Evolutionary conservation across 2,888 invertebrate genomes (phyloP).

Genomic region (Litoditis marina): DNA sequence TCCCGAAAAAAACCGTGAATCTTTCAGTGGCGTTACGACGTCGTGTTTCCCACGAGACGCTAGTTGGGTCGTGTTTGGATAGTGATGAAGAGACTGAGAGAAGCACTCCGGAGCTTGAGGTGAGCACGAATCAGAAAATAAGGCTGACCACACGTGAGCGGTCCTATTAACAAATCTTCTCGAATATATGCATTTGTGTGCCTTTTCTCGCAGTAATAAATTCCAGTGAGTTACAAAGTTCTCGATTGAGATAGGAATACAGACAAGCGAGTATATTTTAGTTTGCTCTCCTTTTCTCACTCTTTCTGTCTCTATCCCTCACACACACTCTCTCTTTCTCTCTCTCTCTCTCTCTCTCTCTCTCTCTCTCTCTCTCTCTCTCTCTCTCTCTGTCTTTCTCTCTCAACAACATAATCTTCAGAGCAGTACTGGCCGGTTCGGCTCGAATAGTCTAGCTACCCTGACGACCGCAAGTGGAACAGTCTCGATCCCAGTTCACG

Average conservation of each 20-base stretch:
- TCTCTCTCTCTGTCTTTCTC: neutral
- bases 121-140: neutral
- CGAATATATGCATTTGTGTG: no score
- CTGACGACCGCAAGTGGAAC: conserved; percentile 14
- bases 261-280: no score
- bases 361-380: conserved; percentile 7
- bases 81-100: conserved; percentile 28
- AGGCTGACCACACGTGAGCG: no score
- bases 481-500: conserved; percentile 6
- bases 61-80: conserved; percentile 26
- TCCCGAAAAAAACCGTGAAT: no score
- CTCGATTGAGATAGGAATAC: no score
- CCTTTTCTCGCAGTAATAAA: no score
- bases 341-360: conserved; percentile 7
- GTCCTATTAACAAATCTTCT: neutral
- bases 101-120: conserved; percentile 11
- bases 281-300: neutral
- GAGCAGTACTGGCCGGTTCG: conserved; percentile 4
- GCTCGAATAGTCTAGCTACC: conserved; percentile 10
- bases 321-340: conserved; percentile 5
- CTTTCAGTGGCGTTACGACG: conserved; percentile 26
- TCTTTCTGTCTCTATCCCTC: neutral
- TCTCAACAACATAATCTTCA: neutral
- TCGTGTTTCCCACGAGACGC: conserved; percentile 33
- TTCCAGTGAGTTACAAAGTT: no score